phyloP scores from a whole-genome alignment of 2,113 vertebrate genomes.

The Carassius gibelio region DNA sequence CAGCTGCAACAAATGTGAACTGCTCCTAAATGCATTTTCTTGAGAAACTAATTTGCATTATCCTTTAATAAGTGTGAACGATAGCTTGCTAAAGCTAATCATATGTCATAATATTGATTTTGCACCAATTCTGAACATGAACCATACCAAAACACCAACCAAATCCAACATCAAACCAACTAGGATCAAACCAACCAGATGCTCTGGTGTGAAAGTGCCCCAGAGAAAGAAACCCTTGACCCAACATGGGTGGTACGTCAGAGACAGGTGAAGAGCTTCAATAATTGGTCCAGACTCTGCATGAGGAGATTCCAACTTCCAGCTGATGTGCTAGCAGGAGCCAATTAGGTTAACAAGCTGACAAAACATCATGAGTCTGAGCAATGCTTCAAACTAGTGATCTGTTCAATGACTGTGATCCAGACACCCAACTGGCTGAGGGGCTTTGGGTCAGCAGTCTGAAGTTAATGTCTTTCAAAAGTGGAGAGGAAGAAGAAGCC shows the following conservation, averaged over 20 bases:
- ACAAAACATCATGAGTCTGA: constrained; percentile 50
- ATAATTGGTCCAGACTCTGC: constrained; percentile 50
- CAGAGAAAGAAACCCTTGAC: background rate
- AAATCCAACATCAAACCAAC: background rate
- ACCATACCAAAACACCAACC: background rate
- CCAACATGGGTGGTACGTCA: background rate
- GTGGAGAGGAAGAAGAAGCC: background rate
- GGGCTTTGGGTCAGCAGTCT: constrained; percentile 10
- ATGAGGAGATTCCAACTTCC: constrained; percentile 31
- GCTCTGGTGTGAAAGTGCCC: background rate
- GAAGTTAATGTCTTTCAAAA: constrained; percentile 38
- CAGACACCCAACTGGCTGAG: constrained; percentile 16
- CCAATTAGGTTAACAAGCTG: constrained; percentile 60
- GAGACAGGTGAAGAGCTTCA: constrained; percentile 50
- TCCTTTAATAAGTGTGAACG: no score
- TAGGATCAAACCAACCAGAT: background rate
- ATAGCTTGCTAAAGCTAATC: no score
- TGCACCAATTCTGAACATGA: background rate
- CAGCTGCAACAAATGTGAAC: no score
- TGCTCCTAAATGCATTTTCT: no score
- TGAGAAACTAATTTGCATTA: no score
- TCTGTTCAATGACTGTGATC: constrained; percentile 31
- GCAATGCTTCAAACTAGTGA: constrained; percentile 12
- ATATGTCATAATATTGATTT: background rate
- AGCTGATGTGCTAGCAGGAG: constrained; percentile 41